Conservation (phyloP, 2,113 vertebrate genomes). For the Rhabdornis inornatus region DNA sequence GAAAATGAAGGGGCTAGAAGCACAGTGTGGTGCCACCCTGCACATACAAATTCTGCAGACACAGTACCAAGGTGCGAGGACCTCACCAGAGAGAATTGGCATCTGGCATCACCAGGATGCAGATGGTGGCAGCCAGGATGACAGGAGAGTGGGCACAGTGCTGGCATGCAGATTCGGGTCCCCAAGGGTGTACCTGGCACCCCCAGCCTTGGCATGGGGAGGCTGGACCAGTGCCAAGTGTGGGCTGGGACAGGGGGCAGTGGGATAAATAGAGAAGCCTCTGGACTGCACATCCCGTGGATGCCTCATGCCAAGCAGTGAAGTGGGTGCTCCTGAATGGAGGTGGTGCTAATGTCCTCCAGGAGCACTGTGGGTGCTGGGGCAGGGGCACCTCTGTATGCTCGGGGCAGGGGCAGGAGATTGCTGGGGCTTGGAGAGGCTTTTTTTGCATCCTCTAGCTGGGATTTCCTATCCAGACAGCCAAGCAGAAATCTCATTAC, state of each 20-base stretch:
- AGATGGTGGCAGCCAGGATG: rapidly evolving
- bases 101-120: neutral
- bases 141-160: rapidly evolving
- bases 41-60: rapidly evolving
- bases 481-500: constrained; percentile 73
- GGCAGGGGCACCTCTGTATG: rapidly evolving
- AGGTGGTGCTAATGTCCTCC: neutral
- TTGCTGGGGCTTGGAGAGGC: neutral
- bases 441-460: neutral
- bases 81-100: rapidly evolving
- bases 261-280: rapidly evolving
- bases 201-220: neutral
- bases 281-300: neutral
- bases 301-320: rapidly evolving
- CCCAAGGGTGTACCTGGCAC: neutral
- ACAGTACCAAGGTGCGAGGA: rapidly evolving
- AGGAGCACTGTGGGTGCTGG: neutral
- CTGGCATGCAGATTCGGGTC: neutral
- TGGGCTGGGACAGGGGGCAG: neutral
- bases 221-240: rapidly evolving
- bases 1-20: neutral
- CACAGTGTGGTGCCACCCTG: rapidly evolving
- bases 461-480: constrained; percentile 49
- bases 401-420: neutral
- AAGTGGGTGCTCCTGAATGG: neutral